Conservation (phyloP, 2,113 vertebrate genomes). For the Nematolebias whitei region DNA sequence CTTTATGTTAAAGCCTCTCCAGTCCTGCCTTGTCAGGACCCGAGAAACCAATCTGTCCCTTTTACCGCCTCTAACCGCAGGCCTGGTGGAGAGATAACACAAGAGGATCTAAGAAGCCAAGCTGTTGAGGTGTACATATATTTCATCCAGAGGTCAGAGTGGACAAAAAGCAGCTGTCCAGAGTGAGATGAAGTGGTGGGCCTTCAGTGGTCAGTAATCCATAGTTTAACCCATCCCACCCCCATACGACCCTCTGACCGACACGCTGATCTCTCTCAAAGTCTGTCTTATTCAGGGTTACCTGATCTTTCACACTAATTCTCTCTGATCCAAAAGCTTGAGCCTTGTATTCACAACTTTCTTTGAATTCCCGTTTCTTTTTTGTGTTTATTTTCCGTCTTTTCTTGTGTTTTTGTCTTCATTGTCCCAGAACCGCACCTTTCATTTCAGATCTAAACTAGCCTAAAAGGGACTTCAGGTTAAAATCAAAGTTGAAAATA, state of each 20-base stretch:
- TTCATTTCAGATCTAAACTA: not conserved
- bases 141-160: constrained; percentile 61
- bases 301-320: constrained; percentile 27
- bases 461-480: not conserved
- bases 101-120: constrained; percentile 19
- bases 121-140: constrained; percentile 38
- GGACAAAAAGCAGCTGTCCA: constrained; percentile 55
- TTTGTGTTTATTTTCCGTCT: not conserved
- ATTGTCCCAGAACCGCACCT: too few species aligned
- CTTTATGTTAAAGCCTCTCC: too few species aligned
- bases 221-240: constrained; percentile 3
- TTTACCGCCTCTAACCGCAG: constrained; percentile 54
- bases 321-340: constrained; percentile 11
- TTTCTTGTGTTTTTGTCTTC: too few species aligned
- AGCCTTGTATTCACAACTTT: constrained; percentile 3
- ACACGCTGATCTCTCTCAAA: constrained; percentile 25
- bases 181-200: constrained; percentile 36
- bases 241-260: constrained; percentile 13
- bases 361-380: not conserved
- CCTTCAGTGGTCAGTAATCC: constrained; percentile 41
- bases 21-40: too few species aligned
- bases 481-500: not conserved
- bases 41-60: constrained; percentile 17
- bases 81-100: constrained; percentile 55
- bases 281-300: constrained; percentile 23